Base-by-base conservation (phyloP, 2,797 vertebrate genomes). In the Potorous gilbertii region DNA sequence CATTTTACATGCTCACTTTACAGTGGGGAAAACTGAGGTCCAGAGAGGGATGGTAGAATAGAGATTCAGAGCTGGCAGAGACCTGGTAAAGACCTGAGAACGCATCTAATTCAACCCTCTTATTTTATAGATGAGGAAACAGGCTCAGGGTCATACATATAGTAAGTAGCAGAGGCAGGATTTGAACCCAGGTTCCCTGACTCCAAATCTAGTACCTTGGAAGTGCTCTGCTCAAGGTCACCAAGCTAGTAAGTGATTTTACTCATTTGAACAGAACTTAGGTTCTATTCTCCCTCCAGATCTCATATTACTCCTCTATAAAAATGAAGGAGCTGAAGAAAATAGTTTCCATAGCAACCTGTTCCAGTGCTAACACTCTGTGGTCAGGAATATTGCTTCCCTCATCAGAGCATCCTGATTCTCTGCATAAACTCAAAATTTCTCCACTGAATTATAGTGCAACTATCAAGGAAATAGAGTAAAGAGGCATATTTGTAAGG, bases 381-480 rank as follows among this genome's bases (percentile, higher is more conserved):
- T 27, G 40, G 40, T 46, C 0, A 3, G 24, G 21, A 87, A 14
- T 87, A 28, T 50, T 12, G 74, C 40, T 87, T 87, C 40, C 21
- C 40, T 87, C 74, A 87, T 46, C 16, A 24, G 18, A 81, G n/a
- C 16, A 81, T 81, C n/a, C 66, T 24, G 66, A 81, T 40, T 81
- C n/a, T 31, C 13, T 59, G 92, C 50, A 40, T 29, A 40, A 94
- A 92, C 90, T 96, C 31, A 92, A 87, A 55, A 90, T 81, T 91
- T 92, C 2, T 31, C 81, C 13, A 3, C 56, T 50, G 59, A 56
- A 55, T 95, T 92, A 94, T 92, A 91, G 62, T 14, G 4, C 24
- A 24, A 34, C 62, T 0, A 0, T 89, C 9, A 92, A 94, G 46
- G 28, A 92, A 91, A n/a, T 57, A 56, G 92, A 93, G 87, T 94